Evolutionary conservation across 1,140 invertebrate species (phyloP), one percentile per base, ranked within the genome.

Genomic region (Drosophila navojoa): DNA sequence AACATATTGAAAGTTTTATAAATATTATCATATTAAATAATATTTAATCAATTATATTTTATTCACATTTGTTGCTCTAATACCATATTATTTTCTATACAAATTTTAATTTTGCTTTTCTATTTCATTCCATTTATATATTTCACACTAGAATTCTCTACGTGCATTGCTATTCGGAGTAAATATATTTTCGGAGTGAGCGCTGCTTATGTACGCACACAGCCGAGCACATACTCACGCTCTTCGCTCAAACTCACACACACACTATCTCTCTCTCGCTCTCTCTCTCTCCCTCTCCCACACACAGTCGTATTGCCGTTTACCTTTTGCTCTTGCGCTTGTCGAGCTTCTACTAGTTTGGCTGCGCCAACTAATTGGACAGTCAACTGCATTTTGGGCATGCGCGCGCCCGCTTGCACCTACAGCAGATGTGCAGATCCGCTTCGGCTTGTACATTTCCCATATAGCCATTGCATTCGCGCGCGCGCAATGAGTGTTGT

Each of bases 311-410:
- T 40, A 40, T 47, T 58, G 55, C 45, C 57, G 74, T 47, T 79
- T 49, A 61, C 44, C 60, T 63, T 62, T 61, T 66, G 70, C 49
- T 64, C 54, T 64, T 71, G 54, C 75, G 70, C 60, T 47, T 68
- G 55, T 22, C 57, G 66, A 62, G 27, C 50, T 44, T 55, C 47
- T 70, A 50, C 55, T 16, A 42, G 5, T n/a, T 19, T 72, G 66
- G 53, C 67, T 71, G 76, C 75, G 77, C 69, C 82, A 85, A 81
- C 81, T 87, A 86, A 86, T 86, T 86, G 81, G 82, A 81, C 82
- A 86, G 49, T 57, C 66, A 55, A 63, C 53, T 74, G 57, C 66
- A 74, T 52, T 68, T 73, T 69, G 66, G 75, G 54, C 63, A 73
- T 73, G 63, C 44, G 66, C 72, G 71, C 49, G 61, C 63, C 62